A percentile compares a stretch with the other conserved stretches of the same genome.
phyloP scores from a whole-genome alignment of 2,888 invertebrate species.

The Sinopyrophorus schimmeli region DNA sequence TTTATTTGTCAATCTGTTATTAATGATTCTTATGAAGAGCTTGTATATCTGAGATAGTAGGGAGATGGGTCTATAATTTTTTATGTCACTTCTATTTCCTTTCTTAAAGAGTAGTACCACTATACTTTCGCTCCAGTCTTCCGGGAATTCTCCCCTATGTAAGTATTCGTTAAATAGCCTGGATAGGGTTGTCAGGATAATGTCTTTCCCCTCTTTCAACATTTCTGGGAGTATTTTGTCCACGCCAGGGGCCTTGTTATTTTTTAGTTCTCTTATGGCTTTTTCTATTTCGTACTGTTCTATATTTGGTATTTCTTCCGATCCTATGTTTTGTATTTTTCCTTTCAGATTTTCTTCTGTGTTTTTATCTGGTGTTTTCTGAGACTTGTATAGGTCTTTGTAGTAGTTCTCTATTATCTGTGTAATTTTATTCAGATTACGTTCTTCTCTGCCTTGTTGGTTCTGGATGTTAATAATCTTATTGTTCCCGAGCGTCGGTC shows the following conservation, averaged over 20 bases:
- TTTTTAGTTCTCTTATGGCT: neutral
- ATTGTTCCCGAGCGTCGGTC: too few species aligned
- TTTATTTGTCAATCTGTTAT: neutral
- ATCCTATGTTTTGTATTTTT: neutral
- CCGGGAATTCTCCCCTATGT: constrained; percentile 2
- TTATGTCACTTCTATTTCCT: neutral
- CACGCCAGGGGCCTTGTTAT: constrained; percentile 5
- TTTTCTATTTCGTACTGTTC: neutral
- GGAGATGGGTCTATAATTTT: constrained; percentile 5
- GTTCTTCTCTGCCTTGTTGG: too few species aligned
- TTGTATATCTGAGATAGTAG: constrained; percentile 2
- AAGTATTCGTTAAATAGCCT: constrained; percentile 2
- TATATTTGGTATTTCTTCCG: constrained; percentile 6
- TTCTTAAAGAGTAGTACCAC: constrained; percentile 1
- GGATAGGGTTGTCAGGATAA: neutral
- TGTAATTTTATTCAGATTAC: too few species aligned
- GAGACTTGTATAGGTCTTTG: neutral
- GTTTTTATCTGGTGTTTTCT: too few species aligned
- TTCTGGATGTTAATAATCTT: too few species aligned
- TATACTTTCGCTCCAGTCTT: neutral
- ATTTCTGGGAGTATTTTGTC: neutral
- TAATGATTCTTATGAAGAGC: neutral
- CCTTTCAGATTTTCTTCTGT: neutral
- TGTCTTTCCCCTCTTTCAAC: constrained; percentile 1
- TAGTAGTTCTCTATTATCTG: constrained; percentile 1